A percentile compares a stretch with the other conserved stretches of the same genome.
Conservation (phyloP, 2,113 vertebrate genomes). For the Potamarius usumacintae region DNA sequence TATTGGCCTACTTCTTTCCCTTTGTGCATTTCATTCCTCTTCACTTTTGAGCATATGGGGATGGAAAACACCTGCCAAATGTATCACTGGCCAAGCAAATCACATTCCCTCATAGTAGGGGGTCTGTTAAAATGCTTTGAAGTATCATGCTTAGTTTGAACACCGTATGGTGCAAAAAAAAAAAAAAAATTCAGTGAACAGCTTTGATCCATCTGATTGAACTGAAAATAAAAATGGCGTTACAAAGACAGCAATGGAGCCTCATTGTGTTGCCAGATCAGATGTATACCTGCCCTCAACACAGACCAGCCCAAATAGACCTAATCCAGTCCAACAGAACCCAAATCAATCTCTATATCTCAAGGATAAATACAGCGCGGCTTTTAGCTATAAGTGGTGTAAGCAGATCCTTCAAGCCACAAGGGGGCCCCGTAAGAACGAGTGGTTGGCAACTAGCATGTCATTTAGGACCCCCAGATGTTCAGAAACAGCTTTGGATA, state of each 20-base stretch:
- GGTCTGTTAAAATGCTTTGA: slow-evolving; percentile 36
- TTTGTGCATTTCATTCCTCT: slow-evolving; percentile 40
- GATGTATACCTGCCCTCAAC: background rate
- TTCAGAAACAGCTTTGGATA: background rate
- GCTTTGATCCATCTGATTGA: background rate
- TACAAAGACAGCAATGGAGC: background rate
- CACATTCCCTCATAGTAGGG: slow-evolving; percentile 36
- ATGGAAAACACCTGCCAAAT: slow-evolving; percentile 45
- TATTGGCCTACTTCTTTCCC: slow-evolving; percentile 24
- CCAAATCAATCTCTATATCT: background rate
- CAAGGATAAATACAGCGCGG: background rate
- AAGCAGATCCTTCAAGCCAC: background rate
- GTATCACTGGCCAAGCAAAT: slow-evolving; percentile 44
- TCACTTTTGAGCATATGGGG: slow-evolving; percentile 42
- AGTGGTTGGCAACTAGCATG: background rate
- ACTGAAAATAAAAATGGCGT: slow-evolving; percentile 24
- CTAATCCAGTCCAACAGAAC: background rate
- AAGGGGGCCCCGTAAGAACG: background rate
- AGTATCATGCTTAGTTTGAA: slow-evolving; percentile 47
- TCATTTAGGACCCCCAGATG: background rate
- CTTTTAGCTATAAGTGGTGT: background rate
- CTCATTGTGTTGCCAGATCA: background rate
- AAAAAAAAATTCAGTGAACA: slow-evolving; percentile 29
- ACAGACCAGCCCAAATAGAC: background rate
- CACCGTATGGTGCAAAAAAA: background rate